Percentiles rank a stretch among this genome's conserved stretches.
Evolutionary conservation across 92 coral and sea anemone genomes (phyloP).

Genomic region (Epizoanthus stellaris): DNA sequence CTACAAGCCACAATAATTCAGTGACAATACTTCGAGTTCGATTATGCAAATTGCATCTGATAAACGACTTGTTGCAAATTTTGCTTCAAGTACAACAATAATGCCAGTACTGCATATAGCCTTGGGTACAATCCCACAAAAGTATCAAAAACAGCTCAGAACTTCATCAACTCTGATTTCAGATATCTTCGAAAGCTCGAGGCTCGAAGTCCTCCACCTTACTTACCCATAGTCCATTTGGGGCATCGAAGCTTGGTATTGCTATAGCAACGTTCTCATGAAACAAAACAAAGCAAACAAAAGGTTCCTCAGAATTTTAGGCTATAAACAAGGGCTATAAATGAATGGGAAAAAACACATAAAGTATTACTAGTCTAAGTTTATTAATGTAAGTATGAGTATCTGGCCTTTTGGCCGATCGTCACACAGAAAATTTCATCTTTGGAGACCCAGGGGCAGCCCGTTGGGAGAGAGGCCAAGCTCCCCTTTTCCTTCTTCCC

Average conservation of each 20-base stretch:
- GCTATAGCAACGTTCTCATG: slow-evolving; percentile 19
- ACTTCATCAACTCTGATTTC: background rate
- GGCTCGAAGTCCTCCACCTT: slow-evolving; percentile 39
- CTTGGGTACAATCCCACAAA: background rate
- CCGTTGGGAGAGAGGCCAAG: too few relatives aligned
- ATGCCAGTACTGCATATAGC: background rate
- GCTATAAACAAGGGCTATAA: too few relatives aligned
- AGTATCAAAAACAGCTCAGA: background rate
- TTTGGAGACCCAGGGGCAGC: too few relatives aligned
- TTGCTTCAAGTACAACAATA: background rate
- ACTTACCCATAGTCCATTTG: slow-evolving; percentile 36
- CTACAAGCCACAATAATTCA: background rate
- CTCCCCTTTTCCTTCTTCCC: too few relatives aligned
- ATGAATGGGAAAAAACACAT: too few relatives aligned
- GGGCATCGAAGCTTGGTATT: slow-evolving; percentile 42
- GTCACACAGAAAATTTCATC: too few relatives aligned
- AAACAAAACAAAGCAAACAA: slow-evolving; percentile 20
- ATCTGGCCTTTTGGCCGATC: too few relatives aligned
- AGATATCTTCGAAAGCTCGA: slow-evolving; percentile 2
- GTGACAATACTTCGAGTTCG: too few relatives aligned
- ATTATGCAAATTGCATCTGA: slow-evolving; percentile 21
- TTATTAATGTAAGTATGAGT: too few relatives aligned
- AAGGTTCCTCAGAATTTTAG: background rate
- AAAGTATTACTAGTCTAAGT: too few relatives aligned
- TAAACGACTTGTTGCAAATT: slow-evolving; percentile 15